These are phyloP conservation scores for Scolopax rusticola DNA, from an alignment of 2,797 vertebrate species.

Conservation along the genomic window DNA sequence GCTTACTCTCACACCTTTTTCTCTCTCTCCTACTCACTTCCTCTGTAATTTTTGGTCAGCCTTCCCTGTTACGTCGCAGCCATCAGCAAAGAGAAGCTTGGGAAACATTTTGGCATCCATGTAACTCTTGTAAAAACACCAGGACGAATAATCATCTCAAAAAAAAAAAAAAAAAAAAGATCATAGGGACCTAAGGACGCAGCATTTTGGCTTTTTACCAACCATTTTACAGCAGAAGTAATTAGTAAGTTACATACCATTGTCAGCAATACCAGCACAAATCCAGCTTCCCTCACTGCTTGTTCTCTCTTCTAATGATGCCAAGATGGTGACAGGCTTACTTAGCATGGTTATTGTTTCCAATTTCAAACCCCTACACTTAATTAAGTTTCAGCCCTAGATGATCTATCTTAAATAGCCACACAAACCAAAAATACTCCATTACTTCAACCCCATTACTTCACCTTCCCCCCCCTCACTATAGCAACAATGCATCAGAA, in stretches of 20 bases:
- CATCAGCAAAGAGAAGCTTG: background rate
- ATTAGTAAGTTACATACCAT: constrained; percentile 23
- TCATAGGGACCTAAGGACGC: constrained; percentile 15
- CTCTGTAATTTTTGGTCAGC: background rate
- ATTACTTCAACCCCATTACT: background rate
- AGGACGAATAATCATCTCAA: constrained; percentile 16
- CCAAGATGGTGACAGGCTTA: constrained; percentile 24
- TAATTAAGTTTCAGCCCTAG: constrained; percentile 28
- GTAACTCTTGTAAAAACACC: constrained; percentile 42
- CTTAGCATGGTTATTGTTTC: constrained; percentile 36
- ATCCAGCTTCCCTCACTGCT: background rate
- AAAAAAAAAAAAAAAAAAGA: background rate
- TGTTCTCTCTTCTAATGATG: background rate
- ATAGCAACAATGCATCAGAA: background rate
- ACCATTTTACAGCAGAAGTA: constrained; percentile 18
- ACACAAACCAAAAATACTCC: constrained; percentile 29
- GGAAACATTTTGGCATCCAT: constrained; percentile 12
- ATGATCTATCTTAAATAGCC: background rate
- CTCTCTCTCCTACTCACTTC: background rate
- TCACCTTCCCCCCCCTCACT: rapidly evolving
- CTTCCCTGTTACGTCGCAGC: background rate
- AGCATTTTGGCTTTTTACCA: constrained; percentile 35
- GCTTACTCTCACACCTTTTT: background rate
- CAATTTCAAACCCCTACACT: constrained; percentile 14
- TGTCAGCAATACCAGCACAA: constrained; percentile 5